A percentile compares a stretch with the other conserved stretches of the same genome.
Evolutionary conservation across 1,140 invertebrate genomes (phyloP).

Genomic region (Elymnias hypermnestra): DNA sequence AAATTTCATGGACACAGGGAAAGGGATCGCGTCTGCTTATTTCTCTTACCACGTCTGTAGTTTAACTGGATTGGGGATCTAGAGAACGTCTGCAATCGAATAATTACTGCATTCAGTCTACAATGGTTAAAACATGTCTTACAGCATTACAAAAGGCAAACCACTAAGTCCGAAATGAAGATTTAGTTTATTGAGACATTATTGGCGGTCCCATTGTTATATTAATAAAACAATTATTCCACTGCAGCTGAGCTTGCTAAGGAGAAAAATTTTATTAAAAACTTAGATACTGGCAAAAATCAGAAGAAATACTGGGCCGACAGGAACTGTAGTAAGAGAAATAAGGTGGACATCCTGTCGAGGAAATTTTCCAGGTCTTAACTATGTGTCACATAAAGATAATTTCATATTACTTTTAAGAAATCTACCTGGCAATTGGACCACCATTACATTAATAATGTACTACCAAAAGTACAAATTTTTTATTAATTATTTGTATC

Average conservation of each 20-base stretch:
- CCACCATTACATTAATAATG: conserved; percentile 22
- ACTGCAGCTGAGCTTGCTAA: conserved; percentile 69
- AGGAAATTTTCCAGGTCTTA: conserved; percentile 66
- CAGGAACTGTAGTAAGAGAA: conserved; percentile 65
- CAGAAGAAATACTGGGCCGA: conserved; percentile 31
- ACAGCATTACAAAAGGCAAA: conserved; percentile 63
- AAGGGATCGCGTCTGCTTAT: conserved; percentile 45
- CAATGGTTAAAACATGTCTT: conserved; percentile 76
- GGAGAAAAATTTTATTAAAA: conserved; percentile 64
- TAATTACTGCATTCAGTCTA: conserved; percentile 67
- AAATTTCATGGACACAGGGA: conserved; percentile 56
- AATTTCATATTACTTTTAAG: conserved; percentile 2
- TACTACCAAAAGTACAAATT: background rate
- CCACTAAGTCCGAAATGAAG: conserved; percentile 43
- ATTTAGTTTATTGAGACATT: conserved; percentile 31
- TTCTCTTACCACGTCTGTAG: conserved; percentile 59
- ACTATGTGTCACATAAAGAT: conserved; percentile 13
- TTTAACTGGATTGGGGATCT: conserved; percentile 43
- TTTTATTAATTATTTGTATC: no score
- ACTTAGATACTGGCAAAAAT: conserved; percentile 36
- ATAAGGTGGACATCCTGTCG: conserved; percentile 62
- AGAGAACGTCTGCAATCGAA: conserved; percentile 68
- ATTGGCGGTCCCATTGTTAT: conserved; percentile 53
- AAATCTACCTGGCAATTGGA: conserved; percentile 20
- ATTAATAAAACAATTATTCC: conserved; percentile 62